phyloP scores from a whole-genome alignment of 1,140 invertebrate genomes.

The Procambarus clarkii region DNA sequence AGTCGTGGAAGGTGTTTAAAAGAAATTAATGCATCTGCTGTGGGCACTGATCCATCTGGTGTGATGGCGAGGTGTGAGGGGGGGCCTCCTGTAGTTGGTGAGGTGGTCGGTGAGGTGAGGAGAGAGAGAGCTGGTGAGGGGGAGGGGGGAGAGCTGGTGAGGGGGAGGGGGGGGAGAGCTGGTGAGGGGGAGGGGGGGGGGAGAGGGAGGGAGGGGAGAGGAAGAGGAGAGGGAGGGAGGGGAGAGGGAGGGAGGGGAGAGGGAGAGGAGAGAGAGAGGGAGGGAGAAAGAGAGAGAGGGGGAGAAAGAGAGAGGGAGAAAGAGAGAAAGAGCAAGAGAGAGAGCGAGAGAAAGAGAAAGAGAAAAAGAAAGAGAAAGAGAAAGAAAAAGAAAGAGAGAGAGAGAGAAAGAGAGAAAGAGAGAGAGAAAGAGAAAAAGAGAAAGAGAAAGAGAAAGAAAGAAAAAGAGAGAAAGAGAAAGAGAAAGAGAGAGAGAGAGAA shows the following conservation, averaged over 20 bases:
- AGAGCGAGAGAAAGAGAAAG: background rate
- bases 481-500: no score
- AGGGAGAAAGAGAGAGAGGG: no score
- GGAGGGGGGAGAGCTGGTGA: background rate
- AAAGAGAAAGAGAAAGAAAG: background rate
- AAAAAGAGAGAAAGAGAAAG: no score
- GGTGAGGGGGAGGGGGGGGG: no score
- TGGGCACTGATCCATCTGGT: background rate
- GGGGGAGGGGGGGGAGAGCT: background rate
- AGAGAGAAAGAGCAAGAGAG: background rate
- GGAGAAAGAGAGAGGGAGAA: background rate
- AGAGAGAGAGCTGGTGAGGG: background rate
- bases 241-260: background rate
- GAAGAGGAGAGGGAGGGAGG: background rate
- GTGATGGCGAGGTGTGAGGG: background rate
- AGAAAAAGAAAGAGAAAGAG: background rate
- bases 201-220: no score
- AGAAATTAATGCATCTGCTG: conserved; percentile 30
- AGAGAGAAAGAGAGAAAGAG: background rate
- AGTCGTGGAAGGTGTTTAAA: conserved; percentile 19
- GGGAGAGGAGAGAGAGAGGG: background rate
- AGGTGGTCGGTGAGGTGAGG: background rate
- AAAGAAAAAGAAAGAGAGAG: background rate
- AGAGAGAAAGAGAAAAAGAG: background rate
- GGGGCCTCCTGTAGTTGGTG: background rate